A percentile compares a stretch with the other conserved stretches of the same genome.
Evolutionary conservation across 2,113 vertebrate genomes (phyloP).

Genomic region (Ovis canadensis): DNA sequence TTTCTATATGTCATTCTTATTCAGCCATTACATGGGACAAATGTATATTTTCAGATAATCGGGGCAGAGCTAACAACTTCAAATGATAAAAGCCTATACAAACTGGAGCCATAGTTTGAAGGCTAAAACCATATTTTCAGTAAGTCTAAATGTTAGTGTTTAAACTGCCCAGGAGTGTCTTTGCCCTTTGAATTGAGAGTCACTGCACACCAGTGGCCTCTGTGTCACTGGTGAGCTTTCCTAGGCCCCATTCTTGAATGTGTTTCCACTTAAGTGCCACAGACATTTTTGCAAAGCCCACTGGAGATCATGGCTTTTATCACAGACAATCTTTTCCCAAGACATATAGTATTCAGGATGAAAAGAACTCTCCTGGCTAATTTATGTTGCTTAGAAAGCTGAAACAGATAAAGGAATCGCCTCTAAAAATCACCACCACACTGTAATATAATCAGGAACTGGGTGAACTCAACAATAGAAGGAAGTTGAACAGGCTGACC

Average conservation of each 20-base stretch:
- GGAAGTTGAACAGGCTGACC: constrained; percentile 77
- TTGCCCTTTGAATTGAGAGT: neutral
- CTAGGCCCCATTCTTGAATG: neutral
- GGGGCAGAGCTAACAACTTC: neutral
- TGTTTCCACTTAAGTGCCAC: neutral
- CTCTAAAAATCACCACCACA: constrained; percentile 66
- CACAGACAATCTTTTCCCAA: constrained; percentile 58
- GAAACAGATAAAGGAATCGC: constrained; percentile 47
- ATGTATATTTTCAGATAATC: neutral
- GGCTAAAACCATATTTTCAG: neutral
- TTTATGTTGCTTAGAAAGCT: constrained; percentile 58
- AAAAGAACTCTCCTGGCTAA: constrained; percentile 58
- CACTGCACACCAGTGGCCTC: constrained; percentile 62
- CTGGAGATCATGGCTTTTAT: neutral
- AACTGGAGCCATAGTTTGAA: neutral
- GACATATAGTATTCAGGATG: neutral
- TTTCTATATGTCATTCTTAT: neutral
- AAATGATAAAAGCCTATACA: neutral
- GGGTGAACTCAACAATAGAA: constrained; percentile 76
- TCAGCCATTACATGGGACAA: neutral
- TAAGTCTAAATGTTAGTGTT: neutral
- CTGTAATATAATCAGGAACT: constrained; percentile 75
- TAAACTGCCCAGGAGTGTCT: neutral
- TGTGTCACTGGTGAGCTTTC: constrained; percentile 71
- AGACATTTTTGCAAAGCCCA: neutral